A percentile compares a stretch with the other conserved stretches of the same genome.
Evolutionary conservation across 2,888 invertebrate species (phyloP).

Genomic region (Xanthorhoe spadicearia): DNA sequence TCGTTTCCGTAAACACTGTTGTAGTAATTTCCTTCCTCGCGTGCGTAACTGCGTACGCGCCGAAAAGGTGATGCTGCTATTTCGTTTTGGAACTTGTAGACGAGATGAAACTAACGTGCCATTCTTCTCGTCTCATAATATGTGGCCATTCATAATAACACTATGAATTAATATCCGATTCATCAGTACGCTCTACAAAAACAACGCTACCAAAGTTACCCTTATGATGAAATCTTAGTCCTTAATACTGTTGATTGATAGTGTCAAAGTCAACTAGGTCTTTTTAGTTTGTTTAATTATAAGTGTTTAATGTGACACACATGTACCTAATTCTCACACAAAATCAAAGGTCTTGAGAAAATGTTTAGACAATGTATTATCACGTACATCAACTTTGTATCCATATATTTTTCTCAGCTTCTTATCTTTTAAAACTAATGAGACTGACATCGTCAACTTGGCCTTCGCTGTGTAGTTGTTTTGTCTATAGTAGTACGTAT

Average conservation of each 20-base stretch:
- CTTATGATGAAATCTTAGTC: not conserved
- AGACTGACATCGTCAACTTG: not conserved
- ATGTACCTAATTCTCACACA: constrained; percentile 14
- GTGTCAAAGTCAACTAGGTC: too few species aligned
- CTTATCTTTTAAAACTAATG: not conserved
- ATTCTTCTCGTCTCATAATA: too few species aligned
- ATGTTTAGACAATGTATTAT: constrained; percentile 11
- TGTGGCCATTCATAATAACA: too few species aligned
- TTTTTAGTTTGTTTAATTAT: not conserved
- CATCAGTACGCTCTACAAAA: too few species aligned
- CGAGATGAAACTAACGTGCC: too few species aligned
- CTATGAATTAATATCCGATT: too few species aligned
- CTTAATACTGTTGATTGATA: not conserved
- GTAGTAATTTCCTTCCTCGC: not conserved
- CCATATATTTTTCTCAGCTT: constrained; percentile 5
- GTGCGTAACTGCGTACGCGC: not conserved
- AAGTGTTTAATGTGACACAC: not conserved
- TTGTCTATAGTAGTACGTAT: not conserved
- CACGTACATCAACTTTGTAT: not conserved
- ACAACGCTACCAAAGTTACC: too few species aligned
- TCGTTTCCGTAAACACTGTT: constrained; percentile 32
- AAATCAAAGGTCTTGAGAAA: constrained; percentile 17
- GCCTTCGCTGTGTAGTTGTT: not conserved
- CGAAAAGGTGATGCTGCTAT: constrained; percentile 8
- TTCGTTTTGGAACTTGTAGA: too few species aligned